Percentiles rank a stretch among this genome's conserved stretches.
Conservation (phyloP, 2,797 vertebrate species). For the Takifugu rubripes region DNA sequence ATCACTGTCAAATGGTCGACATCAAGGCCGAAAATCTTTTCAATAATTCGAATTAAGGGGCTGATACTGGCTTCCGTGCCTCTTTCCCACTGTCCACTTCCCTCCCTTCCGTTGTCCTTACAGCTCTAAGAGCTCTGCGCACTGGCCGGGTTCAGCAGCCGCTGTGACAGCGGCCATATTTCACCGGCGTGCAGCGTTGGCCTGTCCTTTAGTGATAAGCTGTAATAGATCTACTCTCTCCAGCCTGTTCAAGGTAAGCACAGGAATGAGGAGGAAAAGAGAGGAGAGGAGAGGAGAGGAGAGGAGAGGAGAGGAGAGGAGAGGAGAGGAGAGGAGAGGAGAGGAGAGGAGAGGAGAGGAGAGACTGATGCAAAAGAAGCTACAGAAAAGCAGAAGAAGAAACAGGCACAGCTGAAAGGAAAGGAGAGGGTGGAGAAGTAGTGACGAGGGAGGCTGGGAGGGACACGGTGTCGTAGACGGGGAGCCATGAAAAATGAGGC, state of each 20-base stretch:
- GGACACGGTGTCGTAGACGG: constrained; percentile 41
- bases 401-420: constrained; percentile 9
- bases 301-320: too few relatives aligned
- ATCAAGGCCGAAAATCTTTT: constrained; percentile 74
- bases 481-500: constrained; percentile 81
- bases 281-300: not conserved
- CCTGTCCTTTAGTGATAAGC: constrained; percentile 92
- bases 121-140: constrained; percentile 50
- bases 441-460: constrained; percentile 7
- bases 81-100: constrained; percentile 1
- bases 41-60: constrained; percentile 71
- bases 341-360: not conserved
- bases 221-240: constrained; percentile 87
- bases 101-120: constrained; percentile 32
- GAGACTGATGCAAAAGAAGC: constrained; percentile 2
- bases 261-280: constrained; percentile 3
- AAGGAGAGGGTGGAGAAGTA: constrained; percentile 13
- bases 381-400: not conserved
- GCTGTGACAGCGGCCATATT: constrained; percentile 91
- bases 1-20: constrained; percentile 58
- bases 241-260: constrained; percentile 78
- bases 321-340: not conserved
- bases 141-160: constrained; percentile 49
- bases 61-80: constrained; percentile 34
- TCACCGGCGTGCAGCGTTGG: constrained; percentile 72